These are phyloP conservation scores for Coptodon bakossiorum DNA, from an alignment of 2,113 vertebrate genomes.

Conservation along the genomic window DNA sequence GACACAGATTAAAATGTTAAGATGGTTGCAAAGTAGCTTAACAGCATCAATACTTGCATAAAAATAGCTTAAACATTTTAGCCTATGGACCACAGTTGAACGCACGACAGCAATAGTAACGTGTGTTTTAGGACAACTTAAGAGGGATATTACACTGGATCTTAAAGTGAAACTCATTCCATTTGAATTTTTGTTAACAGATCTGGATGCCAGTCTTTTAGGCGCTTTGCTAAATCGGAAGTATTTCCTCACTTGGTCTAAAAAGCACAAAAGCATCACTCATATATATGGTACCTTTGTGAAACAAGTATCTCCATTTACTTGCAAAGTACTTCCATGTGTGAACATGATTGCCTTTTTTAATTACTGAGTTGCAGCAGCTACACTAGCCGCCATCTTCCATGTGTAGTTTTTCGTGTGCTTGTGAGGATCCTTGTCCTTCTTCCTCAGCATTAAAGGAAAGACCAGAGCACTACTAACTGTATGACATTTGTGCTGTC, in stretches of 20 bases:
- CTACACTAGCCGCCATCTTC: not conserved
- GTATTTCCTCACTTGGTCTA: not conserved
- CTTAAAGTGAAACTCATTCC: not conserved
- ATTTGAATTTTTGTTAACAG: not conserved
- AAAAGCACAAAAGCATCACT: not conserved
- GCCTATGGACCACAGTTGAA: not conserved
- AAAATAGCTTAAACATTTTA: not conserved
- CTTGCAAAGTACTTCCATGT: not conserved
- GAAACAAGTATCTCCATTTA: not conserved
- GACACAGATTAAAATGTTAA: not conserved
- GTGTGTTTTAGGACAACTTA: not conserved
- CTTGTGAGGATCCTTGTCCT: not conserved
- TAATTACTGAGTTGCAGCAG: not conserved
- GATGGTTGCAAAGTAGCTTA: not conserved
- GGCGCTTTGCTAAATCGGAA: not conserved
- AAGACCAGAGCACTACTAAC: not conserved
- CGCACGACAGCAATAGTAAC: rapidly evolving
- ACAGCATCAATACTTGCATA: not conserved
- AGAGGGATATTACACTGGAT: not conserved
- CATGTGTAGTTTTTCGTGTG: not conserved
- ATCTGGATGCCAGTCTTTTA: not conserved
- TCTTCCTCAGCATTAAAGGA: not conserved
- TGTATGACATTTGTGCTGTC: not conserved
- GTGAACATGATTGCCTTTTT: not conserved
- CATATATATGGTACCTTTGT: not conserved